These are phyloP conservation scores for Lepidocolaptes lacrymiger DNA, from an alignment of 2,797 vertebrate genomes.

Conservation along the genomic window DNA sequence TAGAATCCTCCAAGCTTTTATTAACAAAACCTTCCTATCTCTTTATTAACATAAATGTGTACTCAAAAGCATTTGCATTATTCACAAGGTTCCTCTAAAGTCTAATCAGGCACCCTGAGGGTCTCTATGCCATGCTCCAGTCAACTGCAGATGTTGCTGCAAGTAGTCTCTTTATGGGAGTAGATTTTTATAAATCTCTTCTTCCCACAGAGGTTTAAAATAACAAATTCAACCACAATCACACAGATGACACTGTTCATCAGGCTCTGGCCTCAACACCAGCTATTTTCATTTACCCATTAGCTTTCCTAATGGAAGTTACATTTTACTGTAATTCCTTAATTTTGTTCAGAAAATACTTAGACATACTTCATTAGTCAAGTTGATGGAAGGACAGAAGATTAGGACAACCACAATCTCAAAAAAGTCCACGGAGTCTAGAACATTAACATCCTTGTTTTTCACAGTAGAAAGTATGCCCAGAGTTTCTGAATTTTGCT, in stretches of 20 bases:
- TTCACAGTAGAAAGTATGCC: not conserved
- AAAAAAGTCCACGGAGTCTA: not conserved
- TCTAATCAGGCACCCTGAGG: not conserved
- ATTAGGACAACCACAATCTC: not conserved
- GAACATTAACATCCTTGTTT: not conserved
- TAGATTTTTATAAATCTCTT: not conserved
- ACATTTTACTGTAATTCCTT: not conserved
- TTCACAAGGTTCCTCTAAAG: not conserved
- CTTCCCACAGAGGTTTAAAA: not conserved
- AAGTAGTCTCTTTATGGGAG: not conserved
- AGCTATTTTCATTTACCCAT: not conserved
- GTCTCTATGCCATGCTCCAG: not conserved
- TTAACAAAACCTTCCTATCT: not conserved
- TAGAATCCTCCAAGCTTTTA: not conserved
- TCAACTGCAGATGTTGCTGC: not conserved
- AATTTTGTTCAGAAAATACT: not conserved
- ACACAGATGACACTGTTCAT: not conserved
- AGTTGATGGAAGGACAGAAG: not conserved
- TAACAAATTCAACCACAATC: not conserved
- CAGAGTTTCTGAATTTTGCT: not conserved
- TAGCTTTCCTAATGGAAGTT: not conserved
- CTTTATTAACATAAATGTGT: not conserved
- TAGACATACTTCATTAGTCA: not conserved
- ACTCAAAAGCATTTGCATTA: not conserved
- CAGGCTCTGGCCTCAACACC: not conserved